Evolutionary conservation across 2,113 vertebrate genomes (phyloP).

Genomic region (Argyrosomus japonicus): DNA sequence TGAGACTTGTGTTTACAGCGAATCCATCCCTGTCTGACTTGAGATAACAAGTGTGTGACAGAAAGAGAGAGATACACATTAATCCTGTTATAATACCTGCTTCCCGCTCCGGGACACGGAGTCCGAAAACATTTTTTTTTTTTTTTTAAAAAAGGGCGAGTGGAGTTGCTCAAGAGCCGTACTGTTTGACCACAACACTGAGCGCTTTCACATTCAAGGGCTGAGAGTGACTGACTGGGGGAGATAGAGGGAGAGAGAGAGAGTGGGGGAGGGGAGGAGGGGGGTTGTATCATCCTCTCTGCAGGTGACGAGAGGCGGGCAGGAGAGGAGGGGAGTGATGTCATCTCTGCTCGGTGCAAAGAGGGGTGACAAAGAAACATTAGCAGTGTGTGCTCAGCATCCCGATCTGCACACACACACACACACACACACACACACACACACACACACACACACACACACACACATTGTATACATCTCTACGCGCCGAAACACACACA

Average conservation of each 20-base stretch:
- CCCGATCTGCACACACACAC: neutral
- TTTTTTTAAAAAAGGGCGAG: neutral
- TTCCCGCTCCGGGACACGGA: conserved; percentile 23
- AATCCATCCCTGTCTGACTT: conserved; percentile 44
- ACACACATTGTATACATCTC: neutral
- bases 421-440: neutral
- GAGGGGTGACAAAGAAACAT: conserved; percentile 30
- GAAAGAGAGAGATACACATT: conserved; percentile 40
- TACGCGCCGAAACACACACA: neutral
- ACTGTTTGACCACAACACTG: conserved; percentile 48
- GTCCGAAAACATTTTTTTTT: neutral
- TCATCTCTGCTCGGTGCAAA: conserved; percentile 45
- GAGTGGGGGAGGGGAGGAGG: conserved; percentile 2
- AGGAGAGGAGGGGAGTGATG: conserved; percentile 51
- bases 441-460: neutral
- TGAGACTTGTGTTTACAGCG: conserved; percentile 47
- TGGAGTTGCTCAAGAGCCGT: conserved; percentile 10
- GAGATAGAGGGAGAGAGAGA: neutral
- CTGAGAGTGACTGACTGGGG: conserved; percentile 18
- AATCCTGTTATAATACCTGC: conserved; percentile 53
- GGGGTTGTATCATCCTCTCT: conserved; percentile 38
- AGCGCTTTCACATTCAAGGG: conserved; percentile 41
- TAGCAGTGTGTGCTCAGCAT: conserved; percentile 10
- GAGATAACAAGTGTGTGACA: conserved; percentile 60
- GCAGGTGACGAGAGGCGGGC: conserved; percentile 44